Evolutionary conservation across 2,797 vertebrate species (phyloP).

Genomic region (Salmo trutta): DNA sequence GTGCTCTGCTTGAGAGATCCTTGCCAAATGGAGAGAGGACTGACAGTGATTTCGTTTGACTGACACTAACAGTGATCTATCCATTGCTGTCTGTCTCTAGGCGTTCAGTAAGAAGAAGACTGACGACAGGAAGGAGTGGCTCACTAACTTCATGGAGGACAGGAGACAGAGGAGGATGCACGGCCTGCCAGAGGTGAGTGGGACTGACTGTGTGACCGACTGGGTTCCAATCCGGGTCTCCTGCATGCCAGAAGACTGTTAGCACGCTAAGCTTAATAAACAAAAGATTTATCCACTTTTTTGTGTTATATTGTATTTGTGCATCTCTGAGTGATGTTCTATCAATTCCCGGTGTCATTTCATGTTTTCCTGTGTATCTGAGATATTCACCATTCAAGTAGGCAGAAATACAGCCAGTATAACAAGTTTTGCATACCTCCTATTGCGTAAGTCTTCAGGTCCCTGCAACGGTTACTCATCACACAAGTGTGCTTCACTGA

Average conservation of each 20-base stretch:
- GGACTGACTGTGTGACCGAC: neutral
- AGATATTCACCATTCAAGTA: too few species aligned
- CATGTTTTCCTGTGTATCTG: too few species aligned
- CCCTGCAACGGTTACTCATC: neutral
- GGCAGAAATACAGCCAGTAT: too few species aligned
- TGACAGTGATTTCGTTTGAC: too few species aligned
- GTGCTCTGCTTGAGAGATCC: neutral
- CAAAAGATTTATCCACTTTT: too few species aligned
- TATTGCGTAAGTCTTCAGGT: neutral
- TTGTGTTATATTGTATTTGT: too few species aligned
- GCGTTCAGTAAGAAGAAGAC: slow-evolving; percentile 99
- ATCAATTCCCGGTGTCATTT: too few species aligned
- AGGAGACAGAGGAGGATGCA: slow-evolving; percentile 93
- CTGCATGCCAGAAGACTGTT: neutral
- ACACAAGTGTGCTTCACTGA: neutral
- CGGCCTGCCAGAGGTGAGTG: slow-evolving; percentile 91
- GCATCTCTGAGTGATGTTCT: too few species aligned
- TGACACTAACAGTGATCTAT: neutral
- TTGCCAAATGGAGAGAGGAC: neutral
- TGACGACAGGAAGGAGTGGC: slow-evolving; percentile 97
- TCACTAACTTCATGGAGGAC: slow-evolving; percentile 99
- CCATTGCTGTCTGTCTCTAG: slow-evolving; percentile 61
- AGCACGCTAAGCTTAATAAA: neutral
- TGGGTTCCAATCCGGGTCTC: neutral
- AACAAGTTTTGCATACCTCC: too few species aligned